phyloP scores from a whole-genome alignment of 1,140 invertebrate genomes.

The Neelides sp. region DNA sequence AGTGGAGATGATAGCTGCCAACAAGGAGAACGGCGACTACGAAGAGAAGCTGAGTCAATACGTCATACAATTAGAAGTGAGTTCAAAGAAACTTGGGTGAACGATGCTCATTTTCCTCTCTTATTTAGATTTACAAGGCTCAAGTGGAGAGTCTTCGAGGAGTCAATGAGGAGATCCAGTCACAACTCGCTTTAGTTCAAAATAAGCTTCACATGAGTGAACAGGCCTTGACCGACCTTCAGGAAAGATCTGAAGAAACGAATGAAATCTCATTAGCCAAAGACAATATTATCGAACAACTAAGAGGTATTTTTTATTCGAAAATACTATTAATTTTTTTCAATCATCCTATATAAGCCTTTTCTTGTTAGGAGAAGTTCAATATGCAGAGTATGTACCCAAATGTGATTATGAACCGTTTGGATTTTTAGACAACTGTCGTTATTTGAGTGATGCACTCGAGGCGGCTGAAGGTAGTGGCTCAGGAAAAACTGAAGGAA shows the following conservation, averaged over 20 bases:
- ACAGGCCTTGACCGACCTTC: constrained; percentile 3
- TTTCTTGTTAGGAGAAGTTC: too few relatives aligned
- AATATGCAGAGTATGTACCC: too few relatives aligned
- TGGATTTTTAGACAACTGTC: too few relatives aligned
- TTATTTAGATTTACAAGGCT: constrained; percentile 9
- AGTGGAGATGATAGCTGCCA: constrained; percentile 6
- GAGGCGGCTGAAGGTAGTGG: too few relatives aligned
- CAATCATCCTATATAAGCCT: too few relatives aligned
- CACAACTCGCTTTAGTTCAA: constrained; percentile 11
- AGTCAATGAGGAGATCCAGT: constrained; percentile 14
- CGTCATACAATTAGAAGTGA: constrained; percentile 16
- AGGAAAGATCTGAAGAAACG: constrained; percentile 10
- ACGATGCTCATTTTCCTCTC: neutral
- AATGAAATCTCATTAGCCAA: constrained; percentile 1
- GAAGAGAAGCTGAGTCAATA: constrained; percentile 12
- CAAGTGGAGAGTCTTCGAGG: constrained; percentile 11
- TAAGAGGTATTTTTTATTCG: constrained; percentile 17
- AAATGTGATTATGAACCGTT: too few relatives aligned
- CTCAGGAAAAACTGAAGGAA: too few relatives aligned
- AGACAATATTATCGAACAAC: constrained; percentile 9
- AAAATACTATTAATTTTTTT: neutral
- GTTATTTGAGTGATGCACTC: too few relatives aligned
- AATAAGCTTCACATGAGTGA: constrained; percentile 10
- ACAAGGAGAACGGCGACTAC: constrained; percentile 15
- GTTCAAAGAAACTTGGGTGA: neutral